Conservation (phyloP, 2,113 vertebrate species). For the Oenanthe melanoleuca region DNA sequence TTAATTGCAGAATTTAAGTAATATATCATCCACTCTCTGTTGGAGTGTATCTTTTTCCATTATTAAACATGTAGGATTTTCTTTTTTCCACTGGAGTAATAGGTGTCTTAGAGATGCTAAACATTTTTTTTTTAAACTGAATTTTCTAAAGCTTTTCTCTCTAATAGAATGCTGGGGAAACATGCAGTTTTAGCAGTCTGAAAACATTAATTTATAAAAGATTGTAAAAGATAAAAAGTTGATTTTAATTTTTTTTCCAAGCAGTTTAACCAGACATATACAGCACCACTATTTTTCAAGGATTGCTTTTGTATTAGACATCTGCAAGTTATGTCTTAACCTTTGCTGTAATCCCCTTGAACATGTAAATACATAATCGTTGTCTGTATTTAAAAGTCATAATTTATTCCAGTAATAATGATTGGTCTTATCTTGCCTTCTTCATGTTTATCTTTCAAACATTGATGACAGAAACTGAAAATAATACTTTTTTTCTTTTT, state of each 20-base stretch:
- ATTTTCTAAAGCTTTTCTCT: background rate
- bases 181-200: background rate
- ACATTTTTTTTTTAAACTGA: background rate
- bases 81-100: background rate
- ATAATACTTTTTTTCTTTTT: background rate
- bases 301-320: background rate
- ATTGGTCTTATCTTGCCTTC: background rate
- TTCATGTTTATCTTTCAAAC: background rate
- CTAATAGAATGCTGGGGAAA: background rate
- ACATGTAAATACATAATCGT: background rate
- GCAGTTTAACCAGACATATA: background rate
- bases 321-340: background rate
- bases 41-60: background rate
- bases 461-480: background rate
- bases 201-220: background rate
- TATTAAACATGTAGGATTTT: background rate
- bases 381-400: background rate
- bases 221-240: background rate
- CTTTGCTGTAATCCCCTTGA: background rate
- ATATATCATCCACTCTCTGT: background rate
- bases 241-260: background rate
- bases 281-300: background rate
- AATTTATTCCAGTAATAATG: background rate
- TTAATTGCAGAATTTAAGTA: background rate
- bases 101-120: background rate